These are phyloP conservation scores for Pocillopora damicornis DNA, from an alignment of 64 coral and sea anemone genomes.

Conservation along the genomic window DNA sequence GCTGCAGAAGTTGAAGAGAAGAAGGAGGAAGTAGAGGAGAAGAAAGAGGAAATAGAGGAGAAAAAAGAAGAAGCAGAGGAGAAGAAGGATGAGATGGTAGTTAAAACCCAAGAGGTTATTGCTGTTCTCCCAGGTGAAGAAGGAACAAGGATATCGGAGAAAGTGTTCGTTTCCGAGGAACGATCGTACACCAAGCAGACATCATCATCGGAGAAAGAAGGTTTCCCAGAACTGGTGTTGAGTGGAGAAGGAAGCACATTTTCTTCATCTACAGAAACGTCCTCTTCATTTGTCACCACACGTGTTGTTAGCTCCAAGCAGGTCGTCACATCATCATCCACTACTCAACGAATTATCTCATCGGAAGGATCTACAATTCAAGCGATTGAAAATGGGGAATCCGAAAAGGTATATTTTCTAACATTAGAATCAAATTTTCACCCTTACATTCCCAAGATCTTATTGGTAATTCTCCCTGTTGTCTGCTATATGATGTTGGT, in stretches of 20 bases:
- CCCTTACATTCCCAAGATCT: too few species aligned
- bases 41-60: slow-evolving; percentile 37
- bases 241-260: slow-evolving; percentile 20
- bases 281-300: slow-evolving; percentile 55
- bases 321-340: slow-evolving; percentile 67
- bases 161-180: slow-evolving; percentile 38
- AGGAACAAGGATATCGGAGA: slow-evolving; percentile 50
- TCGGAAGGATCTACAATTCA: slow-evolving; percentile 69
- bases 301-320: slow-evolving; percentile 69
- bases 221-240: slow-evolving; percentile 46
- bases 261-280: slow-evolving; percentile 20
- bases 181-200: slow-evolving; percentile 58
- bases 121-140: neutral
- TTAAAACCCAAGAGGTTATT: slow-evolving; percentile 30
- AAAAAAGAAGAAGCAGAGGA: slow-evolving; percentile 40
- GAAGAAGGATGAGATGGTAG: slow-evolving; percentile 4
- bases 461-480: too few species aligned
- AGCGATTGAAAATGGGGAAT: slow-evolving; percentile 60
- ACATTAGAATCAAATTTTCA: neutral
- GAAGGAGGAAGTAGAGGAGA: slow-evolving; percentile 45
- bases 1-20: slow-evolving; percentile 46
- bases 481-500: too few species aligned
- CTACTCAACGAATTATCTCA: slow-evolving; percentile 58
- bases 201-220: slow-evolving; percentile 54
- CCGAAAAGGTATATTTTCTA: slow-evolving; percentile 56